Evolutionary conservation across 2,797 vertebrate genomes (phyloP).

Genomic region (Simalia tracyae): DNA sequence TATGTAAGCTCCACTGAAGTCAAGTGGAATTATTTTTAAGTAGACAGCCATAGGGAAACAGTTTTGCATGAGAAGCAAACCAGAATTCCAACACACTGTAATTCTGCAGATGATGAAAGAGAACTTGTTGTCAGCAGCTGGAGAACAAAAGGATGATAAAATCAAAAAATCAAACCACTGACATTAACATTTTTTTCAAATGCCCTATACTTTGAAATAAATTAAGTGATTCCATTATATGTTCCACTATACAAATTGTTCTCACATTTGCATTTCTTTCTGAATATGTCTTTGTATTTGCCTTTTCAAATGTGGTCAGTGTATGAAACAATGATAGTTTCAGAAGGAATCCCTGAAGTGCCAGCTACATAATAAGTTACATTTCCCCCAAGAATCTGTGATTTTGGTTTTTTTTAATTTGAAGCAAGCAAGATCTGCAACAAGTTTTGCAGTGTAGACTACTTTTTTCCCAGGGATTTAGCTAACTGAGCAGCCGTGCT

Average conservation of each 20-base stretch:
- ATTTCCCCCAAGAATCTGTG: background rate
- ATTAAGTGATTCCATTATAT: background rate
- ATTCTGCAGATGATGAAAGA: background rate
- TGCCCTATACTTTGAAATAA: background rate
- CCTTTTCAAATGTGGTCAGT: constrained; percentile 4
- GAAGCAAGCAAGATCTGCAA: background rate
- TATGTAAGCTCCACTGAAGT: background rate
- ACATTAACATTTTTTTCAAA: background rate
- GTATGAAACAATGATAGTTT: background rate
- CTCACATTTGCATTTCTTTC: constrained; percentile 13
- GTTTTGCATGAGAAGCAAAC: background rate
- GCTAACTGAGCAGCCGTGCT: background rate
- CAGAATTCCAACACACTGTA: background rate
- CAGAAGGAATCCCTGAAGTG: background rate
- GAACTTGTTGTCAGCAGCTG: background rate
- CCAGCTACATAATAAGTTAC: background rate
- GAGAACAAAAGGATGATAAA: background rate
- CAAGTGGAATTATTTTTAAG: background rate
- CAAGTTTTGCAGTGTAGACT: background rate
- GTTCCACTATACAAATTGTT: constrained; percentile 46
- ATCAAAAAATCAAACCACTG: background rate
- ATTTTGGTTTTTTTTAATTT: background rate
- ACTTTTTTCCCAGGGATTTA: background rate
- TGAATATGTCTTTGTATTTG: constrained; percentile 42
- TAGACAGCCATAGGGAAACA: background rate